Percentiles rank a stretch among this genome's conserved stretches.
Conservation (phyloP, 2,113 vertebrate species). For the Fregetta grallaria region DNA sequence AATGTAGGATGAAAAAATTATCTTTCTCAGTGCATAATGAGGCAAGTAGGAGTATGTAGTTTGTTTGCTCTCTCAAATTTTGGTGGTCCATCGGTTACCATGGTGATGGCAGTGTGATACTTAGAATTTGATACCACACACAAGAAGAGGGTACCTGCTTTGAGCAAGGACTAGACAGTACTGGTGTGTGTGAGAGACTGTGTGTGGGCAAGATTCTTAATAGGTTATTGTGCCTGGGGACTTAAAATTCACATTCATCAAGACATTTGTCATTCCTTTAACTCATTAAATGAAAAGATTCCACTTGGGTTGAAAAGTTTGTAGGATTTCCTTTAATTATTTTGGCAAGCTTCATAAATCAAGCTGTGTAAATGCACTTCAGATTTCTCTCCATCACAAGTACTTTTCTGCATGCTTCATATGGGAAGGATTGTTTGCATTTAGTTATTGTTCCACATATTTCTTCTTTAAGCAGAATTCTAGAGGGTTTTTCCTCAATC, state of each 20-base stretch:
- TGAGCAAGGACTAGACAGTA: not conserved
- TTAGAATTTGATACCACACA: not conserved
- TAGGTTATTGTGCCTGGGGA: not conserved
- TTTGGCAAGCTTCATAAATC: constrained; percentile 55
- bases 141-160: not conserved
- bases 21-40: not conserved
- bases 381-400: not conserved
- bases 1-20: not conserved
- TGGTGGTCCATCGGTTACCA: not conserved
- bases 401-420: not conserved
- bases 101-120: not conserved
- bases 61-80: not conserved
- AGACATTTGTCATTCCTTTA: not conserved
- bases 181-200: not conserved
- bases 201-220: not conserved
- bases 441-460: not conserved
- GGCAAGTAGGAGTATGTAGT: not conserved
- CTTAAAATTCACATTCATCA: not conserved
- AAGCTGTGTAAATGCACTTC: not conserved
- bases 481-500: not conserved
- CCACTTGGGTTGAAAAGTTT: not conserved
- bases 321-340: constrained; percentile 16
- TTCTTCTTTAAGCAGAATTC: constrained; percentile 9
- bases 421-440: not conserved
- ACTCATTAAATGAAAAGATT: constrained; percentile 32